Conservation (phyloP, 2,113 vertebrate species). For the Corapipo altera region DNA sequence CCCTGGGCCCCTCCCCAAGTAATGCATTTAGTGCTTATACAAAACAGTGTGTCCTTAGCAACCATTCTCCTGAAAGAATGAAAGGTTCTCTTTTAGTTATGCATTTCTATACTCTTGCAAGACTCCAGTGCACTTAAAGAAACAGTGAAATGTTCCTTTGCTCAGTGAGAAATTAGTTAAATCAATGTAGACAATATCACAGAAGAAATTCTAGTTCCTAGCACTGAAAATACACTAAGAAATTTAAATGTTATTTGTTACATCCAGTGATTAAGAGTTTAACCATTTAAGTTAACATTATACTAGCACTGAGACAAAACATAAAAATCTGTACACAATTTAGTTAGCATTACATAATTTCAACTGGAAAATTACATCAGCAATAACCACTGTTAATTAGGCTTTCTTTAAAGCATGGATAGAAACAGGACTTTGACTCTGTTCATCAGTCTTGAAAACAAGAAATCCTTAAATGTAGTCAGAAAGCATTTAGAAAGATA, state of each 20-base stretch:
- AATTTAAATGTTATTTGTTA: background rate
- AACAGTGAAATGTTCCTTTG: background rate
- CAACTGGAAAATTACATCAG: background rate
- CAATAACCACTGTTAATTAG: background rate
- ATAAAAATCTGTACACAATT: background rate
- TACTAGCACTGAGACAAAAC: background rate
- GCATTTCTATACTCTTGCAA: background rate
- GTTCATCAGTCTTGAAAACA: background rate
- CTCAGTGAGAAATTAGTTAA: background rate
- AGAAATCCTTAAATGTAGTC: constrained; percentile 18
- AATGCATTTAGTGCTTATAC: background rate
- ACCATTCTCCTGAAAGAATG: background rate
- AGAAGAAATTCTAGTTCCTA: background rate
- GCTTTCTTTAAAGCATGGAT: background rate
- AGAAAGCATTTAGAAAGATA: background rate
- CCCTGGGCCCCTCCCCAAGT: accelerated
- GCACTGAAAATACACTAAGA: background rate
- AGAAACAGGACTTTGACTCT: background rate
- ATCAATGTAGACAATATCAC: background rate
- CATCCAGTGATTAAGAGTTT: background rate
- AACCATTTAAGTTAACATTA: background rate
- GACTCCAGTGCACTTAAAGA: background rate
- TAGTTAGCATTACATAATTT: background rate
- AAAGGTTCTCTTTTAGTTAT: background rate
- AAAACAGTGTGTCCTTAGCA: background rate